phyloP scores from a whole-genome alignment of 1,140 invertebrate genomes.

The Wiebesia pumilae region DNA sequence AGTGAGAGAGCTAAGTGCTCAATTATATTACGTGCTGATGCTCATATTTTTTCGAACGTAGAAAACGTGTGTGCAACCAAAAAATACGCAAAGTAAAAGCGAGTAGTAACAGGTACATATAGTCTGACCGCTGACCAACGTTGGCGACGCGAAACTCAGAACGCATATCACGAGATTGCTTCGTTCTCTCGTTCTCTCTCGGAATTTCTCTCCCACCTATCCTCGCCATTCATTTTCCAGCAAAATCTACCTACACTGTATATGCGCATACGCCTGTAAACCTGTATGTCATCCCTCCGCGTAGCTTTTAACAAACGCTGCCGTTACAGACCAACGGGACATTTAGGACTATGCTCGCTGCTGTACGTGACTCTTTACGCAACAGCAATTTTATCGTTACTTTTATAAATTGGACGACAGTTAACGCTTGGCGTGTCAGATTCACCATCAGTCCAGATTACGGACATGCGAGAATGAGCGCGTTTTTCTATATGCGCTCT shows the following conservation, averaged over 20 bases:
- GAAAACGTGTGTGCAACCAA: conserved; percentile 65
- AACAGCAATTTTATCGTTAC: conserved; percentile 76
- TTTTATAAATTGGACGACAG: conserved; percentile 75
- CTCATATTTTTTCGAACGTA: conserved; percentile 71
- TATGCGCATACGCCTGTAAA: conserved; percentile 32
- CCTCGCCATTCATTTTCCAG: background rate
- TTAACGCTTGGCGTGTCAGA: conserved; percentile 71
- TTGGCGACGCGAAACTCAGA: background rate
- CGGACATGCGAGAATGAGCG: conserved; percentile 18
- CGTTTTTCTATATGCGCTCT: conserved; percentile 31
- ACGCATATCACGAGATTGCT: conserved; percentile 4
- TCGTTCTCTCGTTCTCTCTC: background rate
- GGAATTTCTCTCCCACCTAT: background rate
- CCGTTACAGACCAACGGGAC: background rate
- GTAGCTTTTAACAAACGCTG: conserved; percentile 49
- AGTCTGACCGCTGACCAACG: background rate
- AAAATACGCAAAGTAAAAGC: conserved; percentile 46
- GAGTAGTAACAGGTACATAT: background rate
- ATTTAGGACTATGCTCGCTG: background rate
- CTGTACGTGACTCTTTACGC: conserved; percentile 70
- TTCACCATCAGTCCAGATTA: conserved; percentile 58
- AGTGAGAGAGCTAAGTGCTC: conserved; percentile 46
- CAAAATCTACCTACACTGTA: conserved; percentile 31
- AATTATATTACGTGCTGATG: conserved; percentile 68
- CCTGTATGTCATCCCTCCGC: conserved; percentile 44